phyloP scores from a whole-genome alignment of 2,888 invertebrate genomes.

The Sisyra terminalis region DNA sequence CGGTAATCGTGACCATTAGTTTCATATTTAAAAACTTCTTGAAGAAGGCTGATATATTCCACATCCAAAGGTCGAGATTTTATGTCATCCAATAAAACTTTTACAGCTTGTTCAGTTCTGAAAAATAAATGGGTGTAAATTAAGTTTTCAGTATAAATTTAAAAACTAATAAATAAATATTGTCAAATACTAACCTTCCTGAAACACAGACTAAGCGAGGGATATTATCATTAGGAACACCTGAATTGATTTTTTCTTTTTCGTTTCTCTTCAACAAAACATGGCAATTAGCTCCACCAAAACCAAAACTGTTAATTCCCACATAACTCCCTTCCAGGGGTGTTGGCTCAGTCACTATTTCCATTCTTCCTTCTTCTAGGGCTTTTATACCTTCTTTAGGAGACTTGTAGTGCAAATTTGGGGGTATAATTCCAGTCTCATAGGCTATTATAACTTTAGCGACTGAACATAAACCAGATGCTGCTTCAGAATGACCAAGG shows the following conservation, averaged over 20 bases:
- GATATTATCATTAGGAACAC: slow-evolving; percentile 42
- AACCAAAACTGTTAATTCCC: no score
- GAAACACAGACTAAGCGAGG: no score
- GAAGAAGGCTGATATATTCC: slow-evolving; percentile 41
- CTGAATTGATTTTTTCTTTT: slow-evolving; percentile 42
- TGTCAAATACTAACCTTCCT: slow-evolving; percentile 27
- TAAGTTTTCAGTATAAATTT: no score
- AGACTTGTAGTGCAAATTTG: slow-evolving; percentile 63
- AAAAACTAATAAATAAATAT: no score
- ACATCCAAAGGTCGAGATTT: slow-evolving; percentile 41
- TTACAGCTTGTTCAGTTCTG: slow-evolving; percentile 61
- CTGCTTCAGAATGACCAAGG: slow-evolving; percentile 83
- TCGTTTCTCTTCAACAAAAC: slow-evolving; percentile 40
- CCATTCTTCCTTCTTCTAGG: slow-evolving; percentile 40
- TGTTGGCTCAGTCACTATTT: slow-evolving; percentile 56
- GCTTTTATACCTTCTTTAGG: slow-evolving; percentile 35
- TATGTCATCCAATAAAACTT: slow-evolving; percentile 43
- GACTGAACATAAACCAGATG: slow-evolving; percentile 66
- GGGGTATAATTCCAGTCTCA: slow-evolving; percentile 63
- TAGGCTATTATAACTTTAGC: slow-evolving; percentile 59
- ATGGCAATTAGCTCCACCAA: no score
- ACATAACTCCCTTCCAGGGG: no score
- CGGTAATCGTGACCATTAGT: slow-evolving; percentile 41
- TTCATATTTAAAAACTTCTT: slow-evolving; percentile 29
- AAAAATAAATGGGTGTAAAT: background rate